Evolutionary conservation across 2,888 invertebrate species (phyloP), one percentile per base, ranked within the genome.

Genomic region (Laothoe populi): DNA sequence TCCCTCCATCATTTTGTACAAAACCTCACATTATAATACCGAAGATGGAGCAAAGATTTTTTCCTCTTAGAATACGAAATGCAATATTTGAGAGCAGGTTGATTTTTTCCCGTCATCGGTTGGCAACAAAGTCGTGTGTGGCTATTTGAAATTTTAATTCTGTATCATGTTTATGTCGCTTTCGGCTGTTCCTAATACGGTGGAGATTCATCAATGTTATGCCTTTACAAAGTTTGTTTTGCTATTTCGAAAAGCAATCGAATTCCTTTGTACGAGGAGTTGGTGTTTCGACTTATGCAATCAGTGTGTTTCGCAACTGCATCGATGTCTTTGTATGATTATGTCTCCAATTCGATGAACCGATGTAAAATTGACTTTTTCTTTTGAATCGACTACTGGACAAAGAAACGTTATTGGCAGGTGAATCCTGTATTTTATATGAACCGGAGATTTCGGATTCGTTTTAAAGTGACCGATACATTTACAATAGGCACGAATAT

Each of bases 141-240:
- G 78, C 74, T 81, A 90, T 90, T 90, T 90, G 84, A 88, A 92
- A 91, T 88, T 90, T 83, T 87, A 88, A 91, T 88, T 83, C 77
- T 74, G 73, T 80, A 81, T 82, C 85, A 83, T 85, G 84, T 84
- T 82, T 85, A 88, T 86, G 82, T 84, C 87, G 83, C 76, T 80
- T 87, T 87, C 82, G 86, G 78, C 76, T 81, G 82, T 80, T 82
- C 84, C 83, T 84, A 86, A 88, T 86, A 83, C 81, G 86, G 86
- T 73, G 80, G 82, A 81, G 81, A 92, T 90, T 82, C 88, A 84
- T 90, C 90, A 89, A 87, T 82, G 88, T 87, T 86, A 75, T 75
- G 68, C 70, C 68, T 67, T 63, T 65, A 71, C 84, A 78, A 82
- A 72, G 23, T 64, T 69, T 67, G 31, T 26, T 31, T 53, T 31